Base-by-base conservation (phyloP, 2,113 vertebrate species). In the Alaudala cheleensis region DNA sequence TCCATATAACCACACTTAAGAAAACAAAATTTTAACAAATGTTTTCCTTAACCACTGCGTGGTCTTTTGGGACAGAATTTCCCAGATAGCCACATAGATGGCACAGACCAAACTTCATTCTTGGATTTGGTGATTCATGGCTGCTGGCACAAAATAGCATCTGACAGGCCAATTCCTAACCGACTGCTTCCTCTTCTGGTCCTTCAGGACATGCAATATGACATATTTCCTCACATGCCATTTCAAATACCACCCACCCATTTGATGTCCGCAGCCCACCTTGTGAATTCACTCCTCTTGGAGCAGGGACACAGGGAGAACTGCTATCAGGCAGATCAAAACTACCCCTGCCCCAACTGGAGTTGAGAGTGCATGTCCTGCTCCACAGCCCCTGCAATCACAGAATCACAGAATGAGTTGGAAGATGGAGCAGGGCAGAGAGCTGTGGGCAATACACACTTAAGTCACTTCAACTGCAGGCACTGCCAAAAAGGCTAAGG, bases 11-110 rank as follows among this genome's bases (percentile, higher is more conserved):
- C 51, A 2, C 79, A 57, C 13, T 90, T 83, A 90, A 66, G 79
- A 92, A 95, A 91, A 93, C 51, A 88, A 3, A 73, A 90, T 88
- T 86, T 92, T 86, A 94, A 70, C 71, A 86, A 86, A 90, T 26
- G 12, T 79, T 91, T 87, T 85, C 58, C 22, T 86, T 86, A 92
- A 86, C 56, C 66, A 37, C 29, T 71, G 13, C 51, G 50, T 66
- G 51, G 51, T 91, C 79, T 74, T 6, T 19, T 70, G 56, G 60
- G 70, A 80, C 50, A 66, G 26, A 57, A 2, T 73, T 88, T 39
- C 37, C 40, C 28, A 23, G 34, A 77, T 31, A 66, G 58, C 17
- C 34, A 29, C 64, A 44, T 0, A 45, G n/a, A 82, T 26, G 57
- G 57, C 81, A 91, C 37, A 79, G 40, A 81, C 10, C 7, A 79